A percentile compares a stretch with the other conserved stretches of the same genome.
phyloP scores from a whole-genome alignment of 2,113 vertebrate species.

The Ivindomyrus marchei region DNA sequence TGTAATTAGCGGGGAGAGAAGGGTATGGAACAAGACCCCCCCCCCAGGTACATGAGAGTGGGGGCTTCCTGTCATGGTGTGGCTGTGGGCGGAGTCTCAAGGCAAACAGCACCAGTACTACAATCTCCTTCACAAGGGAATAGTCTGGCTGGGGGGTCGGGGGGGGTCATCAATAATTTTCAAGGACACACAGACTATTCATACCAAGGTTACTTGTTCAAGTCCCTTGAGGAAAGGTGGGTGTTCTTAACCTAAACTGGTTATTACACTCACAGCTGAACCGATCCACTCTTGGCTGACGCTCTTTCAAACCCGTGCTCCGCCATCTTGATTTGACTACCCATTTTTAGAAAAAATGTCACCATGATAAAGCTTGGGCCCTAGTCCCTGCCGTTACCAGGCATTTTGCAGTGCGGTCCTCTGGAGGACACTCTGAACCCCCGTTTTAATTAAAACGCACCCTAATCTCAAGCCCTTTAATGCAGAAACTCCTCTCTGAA shows the following conservation, averaged over 20 bases:
- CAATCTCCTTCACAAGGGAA: neutral
- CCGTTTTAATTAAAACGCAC: slow-evolving; percentile 41
- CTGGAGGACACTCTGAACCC: slow-evolving; percentile 13
- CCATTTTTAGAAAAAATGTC: neutral
- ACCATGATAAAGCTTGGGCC: slow-evolving; percentile 9
- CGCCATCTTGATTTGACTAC: neutral
- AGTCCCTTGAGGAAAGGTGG: neutral
- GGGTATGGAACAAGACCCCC: neutral
- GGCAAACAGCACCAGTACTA: neutral
- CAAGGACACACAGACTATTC: neutral
- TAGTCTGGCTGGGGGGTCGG: neutral
- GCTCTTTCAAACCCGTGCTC: slow-evolving; percentile 7
- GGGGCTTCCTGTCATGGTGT: neutral
- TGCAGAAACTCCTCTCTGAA: slow-evolving; percentile 22
- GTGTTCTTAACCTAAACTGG: neutral
- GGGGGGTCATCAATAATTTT: neutral
- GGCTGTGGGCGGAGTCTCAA: neutral
- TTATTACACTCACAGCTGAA: neutral
- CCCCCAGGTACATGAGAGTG: too few species aligned
- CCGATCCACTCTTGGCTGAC: neutral
- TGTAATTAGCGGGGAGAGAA: neutral
- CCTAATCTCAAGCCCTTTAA: slow-evolving; percentile 34
- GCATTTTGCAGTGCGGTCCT: slow-evolving; percentile 20
- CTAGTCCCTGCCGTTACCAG: slow-evolving; percentile 17
- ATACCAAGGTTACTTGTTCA: neutral